Conservation (phyloP, 2,113 vertebrate genomes). For the Brachyistius frenatus region DNA sequence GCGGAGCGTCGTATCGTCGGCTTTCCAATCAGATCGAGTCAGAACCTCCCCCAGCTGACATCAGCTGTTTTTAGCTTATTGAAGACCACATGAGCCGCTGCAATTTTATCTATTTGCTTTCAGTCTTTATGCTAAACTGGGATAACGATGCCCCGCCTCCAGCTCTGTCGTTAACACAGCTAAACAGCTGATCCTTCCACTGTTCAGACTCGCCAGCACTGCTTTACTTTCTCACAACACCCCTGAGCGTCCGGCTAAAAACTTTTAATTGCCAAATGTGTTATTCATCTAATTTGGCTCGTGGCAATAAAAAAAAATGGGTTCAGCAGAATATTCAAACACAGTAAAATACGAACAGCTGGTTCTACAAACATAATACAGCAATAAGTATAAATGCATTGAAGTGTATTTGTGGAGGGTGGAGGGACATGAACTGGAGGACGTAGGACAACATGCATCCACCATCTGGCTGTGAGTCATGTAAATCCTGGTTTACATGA, state of each 20-base stretch:
- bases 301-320: not conserved
- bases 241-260: not conserved
- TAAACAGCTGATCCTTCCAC: not conserved
- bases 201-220: no score
- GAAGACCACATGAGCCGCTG: not conserved
- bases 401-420: not conserved
- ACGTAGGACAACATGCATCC: constrained; percentile 50
- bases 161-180: not conserved
- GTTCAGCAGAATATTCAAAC: no score
- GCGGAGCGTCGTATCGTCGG: no score
- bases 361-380: not conserved
- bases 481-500: constrained; percentile 64
- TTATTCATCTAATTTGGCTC: not conserved
- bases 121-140: not conserved
- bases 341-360: not conserved
- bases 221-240: no score
- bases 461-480: constrained; percentile 38
- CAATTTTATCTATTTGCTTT: not conserved
- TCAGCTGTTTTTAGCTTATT: no score
- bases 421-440: not conserved
- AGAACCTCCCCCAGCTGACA: no score
- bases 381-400: not conserved
- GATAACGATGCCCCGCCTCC: not conserved
- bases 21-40: no score
- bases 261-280: not conserved